Base-by-base conservation (phyloP, 2,888 invertebrate species). In the Cataglyphis cursor region DNA sequence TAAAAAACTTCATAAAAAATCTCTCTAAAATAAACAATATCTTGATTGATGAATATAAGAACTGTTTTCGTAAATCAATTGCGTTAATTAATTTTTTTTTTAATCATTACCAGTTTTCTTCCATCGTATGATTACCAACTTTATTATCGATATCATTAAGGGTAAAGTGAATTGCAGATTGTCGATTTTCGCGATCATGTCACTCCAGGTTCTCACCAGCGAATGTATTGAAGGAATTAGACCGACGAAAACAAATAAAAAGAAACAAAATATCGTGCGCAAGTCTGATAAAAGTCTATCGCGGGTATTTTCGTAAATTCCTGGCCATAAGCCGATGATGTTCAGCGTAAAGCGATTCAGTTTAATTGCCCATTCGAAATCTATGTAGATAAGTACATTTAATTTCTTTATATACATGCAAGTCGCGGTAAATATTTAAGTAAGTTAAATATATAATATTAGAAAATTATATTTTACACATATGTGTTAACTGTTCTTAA, bases 301-400 rank as follows among this genome's bases (percentile, higher is more conserved):
- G 41, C 31, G 75, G 5, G n/a, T 8, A 59, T 68, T 48, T 66
- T 38, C 10, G 44, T 54, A 18, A 24, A 41, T 35, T 38, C 72
- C 61, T 1, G 81, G 82, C 81, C 83, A 86, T 24, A 87, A n/a
- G 3, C 87, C 87, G 18, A 81, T 65, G n/a, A 78, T 51, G 72
- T 81, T 83, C 12, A 87, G 59, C 6, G 61, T 48, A n/a, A 84
- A 51, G 57, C 84, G 44, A 51, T 84, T 85, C n/a, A 54, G 51
- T 6, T 80, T 73, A 41, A 72, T 83, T 12, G 85, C 85, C 87
- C 87, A 86, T 75, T 86, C 85, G 18, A 83, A 48, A 82, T 86
- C 86, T 87, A 72, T 18, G 10, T 44, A 38, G 5, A 2, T 5
- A 62, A 2, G 31, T 5, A 24, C 24, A 28, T 61, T 18, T 3